Evolutionary conservation across 2,113 vertebrate genomes (phyloP).

Genomic region (Notothenia rossii): DNA sequence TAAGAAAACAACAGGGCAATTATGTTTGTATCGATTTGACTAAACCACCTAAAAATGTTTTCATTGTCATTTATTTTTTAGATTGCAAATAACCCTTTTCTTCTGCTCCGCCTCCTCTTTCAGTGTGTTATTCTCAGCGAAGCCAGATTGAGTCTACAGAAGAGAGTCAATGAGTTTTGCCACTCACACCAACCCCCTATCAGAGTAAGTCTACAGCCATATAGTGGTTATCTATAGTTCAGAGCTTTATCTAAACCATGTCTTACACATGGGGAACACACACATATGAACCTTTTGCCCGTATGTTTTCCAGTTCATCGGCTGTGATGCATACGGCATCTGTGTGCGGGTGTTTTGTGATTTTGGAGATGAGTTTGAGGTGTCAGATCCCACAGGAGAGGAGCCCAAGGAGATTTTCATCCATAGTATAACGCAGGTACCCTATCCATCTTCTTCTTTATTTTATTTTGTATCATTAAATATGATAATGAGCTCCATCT

Average conservation of each 20-base stretch:
- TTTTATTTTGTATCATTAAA: too few species aligned
- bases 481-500: not conserved
- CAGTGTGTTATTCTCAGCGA: constrained; percentile 97
- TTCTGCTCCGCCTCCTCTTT: constrained; percentile 34
- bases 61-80: not conserved
- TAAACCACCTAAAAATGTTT: not conserved
- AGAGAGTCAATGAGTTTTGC: constrained; percentile 93
- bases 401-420: constrained; percentile 97
- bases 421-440: constrained; percentile 94
- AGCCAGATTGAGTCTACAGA: constrained; percentile 88
- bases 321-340: constrained; percentile 92
- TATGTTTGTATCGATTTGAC: too few species aligned
- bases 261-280: not conserved
- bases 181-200: constrained; percentile 91
- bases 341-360: constrained; percentile 96
- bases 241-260: not conserved
- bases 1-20: not conserved
- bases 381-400: constrained; percentile 95
- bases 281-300: not conserved
- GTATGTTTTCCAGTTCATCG: constrained; percentile 89
- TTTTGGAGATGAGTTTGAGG: constrained; percentile 96
- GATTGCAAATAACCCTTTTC: not conserved
- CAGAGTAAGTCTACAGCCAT: constrained; percentile 85
- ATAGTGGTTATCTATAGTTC: not conserved
- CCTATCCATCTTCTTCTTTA: not conserved